A percentile compares a stretch with the other conserved stretches of the same genome.
phyloP scores from a whole-genome alignment of 2,888 invertebrate species.

The Sacculina carcini region DNA sequence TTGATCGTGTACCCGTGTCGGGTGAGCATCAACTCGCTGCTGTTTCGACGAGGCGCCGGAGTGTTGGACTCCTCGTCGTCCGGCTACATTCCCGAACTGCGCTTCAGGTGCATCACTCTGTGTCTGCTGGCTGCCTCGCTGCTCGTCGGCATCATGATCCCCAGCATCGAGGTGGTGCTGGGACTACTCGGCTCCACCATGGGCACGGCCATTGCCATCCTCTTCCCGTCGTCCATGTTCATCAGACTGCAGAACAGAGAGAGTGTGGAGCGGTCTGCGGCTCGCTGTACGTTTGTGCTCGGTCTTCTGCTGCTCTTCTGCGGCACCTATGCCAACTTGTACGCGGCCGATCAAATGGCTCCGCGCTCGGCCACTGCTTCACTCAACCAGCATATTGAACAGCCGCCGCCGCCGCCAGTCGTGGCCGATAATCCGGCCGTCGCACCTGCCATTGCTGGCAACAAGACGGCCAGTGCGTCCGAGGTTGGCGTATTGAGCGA shows the following conservation, averaged over 20 bases:
- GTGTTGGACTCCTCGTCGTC: no score
- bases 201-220: conserved; percentile 70
- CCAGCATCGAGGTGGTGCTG: conserved; percentile 78
- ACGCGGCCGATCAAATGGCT: conserved; percentile 30
- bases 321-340: conserved; percentile 67
- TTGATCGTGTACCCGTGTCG: conserved; percentile 88
- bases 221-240: conserved; percentile 76
- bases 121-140: conserved; percentile 48
- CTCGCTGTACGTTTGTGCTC: conserved; percentile 44
- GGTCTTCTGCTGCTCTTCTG: conserved; percentile 68
- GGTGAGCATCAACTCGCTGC: conserved; percentile 67
- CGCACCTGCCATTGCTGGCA: neutral
- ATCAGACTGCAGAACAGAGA: conserved; percentile 55
- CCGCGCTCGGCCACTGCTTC: no score
- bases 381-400: no score
- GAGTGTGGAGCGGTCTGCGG: conserved; percentile 35
- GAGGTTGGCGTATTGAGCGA: neutral
- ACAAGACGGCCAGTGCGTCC: neutral
- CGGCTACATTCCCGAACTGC: conserved; percentile 56
- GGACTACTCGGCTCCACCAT: conserved; percentile 85
- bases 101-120: conserved; percentile 58
- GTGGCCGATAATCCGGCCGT: neutral
- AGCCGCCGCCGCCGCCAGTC: neutral
- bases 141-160: conserved; percentile 54
- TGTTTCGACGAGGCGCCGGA: conserved; percentile 45